Conservation (phyloP, 2,797 vertebrate species). For the Trematomus bernacchii region DNA sequence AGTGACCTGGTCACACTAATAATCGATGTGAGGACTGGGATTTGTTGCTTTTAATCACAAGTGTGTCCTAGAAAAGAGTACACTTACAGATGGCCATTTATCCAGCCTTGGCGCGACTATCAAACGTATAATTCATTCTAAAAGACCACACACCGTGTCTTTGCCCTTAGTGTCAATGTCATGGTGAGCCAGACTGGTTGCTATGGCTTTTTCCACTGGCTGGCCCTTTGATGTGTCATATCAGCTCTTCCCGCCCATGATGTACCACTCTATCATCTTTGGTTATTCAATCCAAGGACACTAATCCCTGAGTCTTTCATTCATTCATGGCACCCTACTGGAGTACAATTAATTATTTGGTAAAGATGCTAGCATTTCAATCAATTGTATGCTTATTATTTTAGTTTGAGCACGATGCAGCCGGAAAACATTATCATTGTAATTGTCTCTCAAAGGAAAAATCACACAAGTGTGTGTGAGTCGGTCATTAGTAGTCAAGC, state of each 20-base stretch:
- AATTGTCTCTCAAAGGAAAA: not conserved
- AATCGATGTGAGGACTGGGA: not conserved
- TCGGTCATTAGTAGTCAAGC: not conserved
- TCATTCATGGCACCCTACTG: not conserved
- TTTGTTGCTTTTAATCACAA: not conserved
- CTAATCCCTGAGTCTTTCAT: not conserved
- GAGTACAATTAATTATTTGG: not conserved
- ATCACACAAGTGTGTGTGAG: no score
- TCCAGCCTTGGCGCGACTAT: not conserved
- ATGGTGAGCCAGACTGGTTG: constrained; percentile 55
- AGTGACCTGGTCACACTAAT: no score
- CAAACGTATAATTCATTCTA: constrained; percentile 26
- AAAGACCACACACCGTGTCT: constrained; percentile 43
- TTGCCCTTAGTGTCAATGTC: constrained; percentile 47
- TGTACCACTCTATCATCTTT: constrained; percentile 13
- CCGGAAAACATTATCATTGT: not conserved
- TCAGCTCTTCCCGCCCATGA: constrained; percentile 30
- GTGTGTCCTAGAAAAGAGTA: not conserved
- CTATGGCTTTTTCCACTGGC: constrained; percentile 58
- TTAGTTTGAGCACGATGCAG: constrained; percentile 7
- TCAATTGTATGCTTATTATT: not conserved
- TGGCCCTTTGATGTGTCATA: constrained; percentile 60
- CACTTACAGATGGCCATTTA: not conserved
- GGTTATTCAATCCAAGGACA: not conserved
- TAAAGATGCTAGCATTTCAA: not conserved